Percentiles rank a stretch among this genome's conserved stretches.
These are phyloP conservation scores for Phalangium opilio DNA, from an alignment of 2,888 invertebrate species.

Conservation along the genomic window DNA sequence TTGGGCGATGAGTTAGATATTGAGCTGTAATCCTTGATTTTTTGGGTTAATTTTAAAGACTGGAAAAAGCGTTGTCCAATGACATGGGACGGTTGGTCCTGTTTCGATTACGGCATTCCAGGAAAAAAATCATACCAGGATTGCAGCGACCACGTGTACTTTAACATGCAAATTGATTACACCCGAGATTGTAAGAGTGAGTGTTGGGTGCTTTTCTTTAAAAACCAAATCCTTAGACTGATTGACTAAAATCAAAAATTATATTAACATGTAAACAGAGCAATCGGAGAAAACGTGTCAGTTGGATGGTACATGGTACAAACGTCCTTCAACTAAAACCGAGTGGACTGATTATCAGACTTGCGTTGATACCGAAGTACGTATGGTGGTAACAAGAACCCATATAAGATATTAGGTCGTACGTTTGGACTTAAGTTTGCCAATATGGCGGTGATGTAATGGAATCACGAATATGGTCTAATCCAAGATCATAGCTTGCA, in stretches of 20 bases:
- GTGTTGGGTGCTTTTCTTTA: no score
- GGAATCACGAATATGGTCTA: no score
- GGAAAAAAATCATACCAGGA: background rate
- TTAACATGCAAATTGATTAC: constrained; percentile 6
- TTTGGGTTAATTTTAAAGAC: no score
- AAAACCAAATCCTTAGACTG: no score
- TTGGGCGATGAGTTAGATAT: no score
- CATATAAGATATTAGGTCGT: no score
- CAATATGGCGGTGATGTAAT: no score
- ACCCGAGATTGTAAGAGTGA: constrained; percentile 6
- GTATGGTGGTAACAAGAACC: background rate
- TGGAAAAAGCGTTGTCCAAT: constrained; percentile 5
- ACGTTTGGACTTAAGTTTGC: no score
- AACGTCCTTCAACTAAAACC: constrained; percentile 5
- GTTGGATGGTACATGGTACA: constrained; percentile 23
- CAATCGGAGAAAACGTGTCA: constrained; percentile 21
- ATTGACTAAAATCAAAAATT: no score
- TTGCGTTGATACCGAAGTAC: constrained; percentile 13
- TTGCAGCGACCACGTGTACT: constrained; percentile 14
- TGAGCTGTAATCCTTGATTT: no score
- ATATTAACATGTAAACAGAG: no score
- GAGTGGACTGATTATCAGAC: constrained; percentile 13
- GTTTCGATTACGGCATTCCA: constrained; percentile 7
- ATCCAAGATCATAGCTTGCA: no score
- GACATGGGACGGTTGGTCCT: constrained; percentile 16